A percentile compares a stretch with the other conserved stretches of the same genome.
phyloP scores from a whole-genome alignment of 2,888 invertebrate species.

The Heliconius aoede region DNA sequence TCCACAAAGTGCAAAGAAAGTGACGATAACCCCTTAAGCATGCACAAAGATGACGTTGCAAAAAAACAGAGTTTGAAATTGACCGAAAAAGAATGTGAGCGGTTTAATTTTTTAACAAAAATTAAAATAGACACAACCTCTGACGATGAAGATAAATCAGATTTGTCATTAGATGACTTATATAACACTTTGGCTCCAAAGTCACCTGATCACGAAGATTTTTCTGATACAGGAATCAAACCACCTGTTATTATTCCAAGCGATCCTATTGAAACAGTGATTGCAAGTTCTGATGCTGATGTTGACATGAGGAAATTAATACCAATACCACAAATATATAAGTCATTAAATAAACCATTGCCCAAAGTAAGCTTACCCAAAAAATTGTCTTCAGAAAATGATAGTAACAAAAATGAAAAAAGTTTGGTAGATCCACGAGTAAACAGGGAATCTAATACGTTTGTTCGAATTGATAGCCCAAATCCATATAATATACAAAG shows the following conservation, averaged over 20 bases:
- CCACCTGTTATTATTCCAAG: slow-evolving; percentile 73
- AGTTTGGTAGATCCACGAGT: slow-evolving; percentile 61
- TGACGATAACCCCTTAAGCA: slow-evolving; percentile 47
- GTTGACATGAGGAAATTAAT: slow-evolving; percentile 70
- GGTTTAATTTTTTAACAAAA: slow-evolving; percentile 70
- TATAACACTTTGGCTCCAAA: slow-evolving; percentile 69
- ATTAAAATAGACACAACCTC: slow-evolving; percentile 64
- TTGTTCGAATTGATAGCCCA: slow-evolving; percentile 51
- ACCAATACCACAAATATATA: slow-evolving; percentile 50
- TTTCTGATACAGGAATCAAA: slow-evolving; percentile 52
- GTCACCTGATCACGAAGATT: slow-evolving; percentile 70
- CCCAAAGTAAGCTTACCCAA: slow-evolving; percentile 27
- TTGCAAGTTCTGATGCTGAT: slow-evolving; percentile 57
- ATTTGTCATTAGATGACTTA: slow-evolving; percentile 55
- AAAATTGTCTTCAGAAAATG: slow-evolving; percentile 25
- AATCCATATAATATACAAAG: slow-evolving; percentile 53
- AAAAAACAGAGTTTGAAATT: slow-evolving; percentile 75
- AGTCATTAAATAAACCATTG: not conserved
- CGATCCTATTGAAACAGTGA: slow-evolving; percentile 64
- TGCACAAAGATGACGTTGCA: slow-evolving; percentile 56
- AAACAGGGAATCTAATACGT: slow-evolving; percentile 58
- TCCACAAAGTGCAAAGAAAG: slow-evolving; percentile 50
- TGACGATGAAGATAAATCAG: slow-evolving; percentile 59
- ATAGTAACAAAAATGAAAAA: slow-evolving; percentile 33
- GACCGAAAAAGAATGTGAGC: slow-evolving; percentile 78